Conservation (phyloP, 2,888 invertebrate genomes). For the Timema cristinae region DNA sequence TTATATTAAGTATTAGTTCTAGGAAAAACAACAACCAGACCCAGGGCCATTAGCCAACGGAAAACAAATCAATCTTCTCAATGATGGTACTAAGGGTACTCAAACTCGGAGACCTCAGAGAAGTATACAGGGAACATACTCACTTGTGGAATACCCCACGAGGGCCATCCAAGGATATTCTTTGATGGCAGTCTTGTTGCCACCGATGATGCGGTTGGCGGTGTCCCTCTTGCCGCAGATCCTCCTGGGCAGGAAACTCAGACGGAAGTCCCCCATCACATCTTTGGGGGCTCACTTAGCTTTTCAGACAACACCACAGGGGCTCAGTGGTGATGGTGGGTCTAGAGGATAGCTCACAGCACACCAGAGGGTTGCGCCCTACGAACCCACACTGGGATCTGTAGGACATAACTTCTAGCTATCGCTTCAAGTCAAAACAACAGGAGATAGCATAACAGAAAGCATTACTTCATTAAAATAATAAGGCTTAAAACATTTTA, state of each 20-base stretch:
- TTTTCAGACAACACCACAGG: not conserved
- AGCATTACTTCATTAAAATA: too few relatives aligned
- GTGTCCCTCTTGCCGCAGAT: slow-evolving; percentile 55
- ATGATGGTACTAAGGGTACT: not conserved
- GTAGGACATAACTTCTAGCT: not conserved
- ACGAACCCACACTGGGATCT: slow-evolving; percentile 24
- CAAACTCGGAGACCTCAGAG: not conserved
- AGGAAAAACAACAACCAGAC: not conserved
- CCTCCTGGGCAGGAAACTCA: slow-evolving; percentile 42
- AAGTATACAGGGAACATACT: not conserved
- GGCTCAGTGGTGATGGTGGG: not conserved
- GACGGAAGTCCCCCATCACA: slow-evolving; percentile 44
- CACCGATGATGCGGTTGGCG: slow-evolving; percentile 55
- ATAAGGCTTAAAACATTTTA: too few relatives aligned
- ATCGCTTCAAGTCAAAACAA: too few relatives aligned
- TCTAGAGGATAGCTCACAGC: slow-evolving; percentile 18
- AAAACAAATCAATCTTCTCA: not conserved
- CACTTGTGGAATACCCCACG: slow-evolving; percentile 52
- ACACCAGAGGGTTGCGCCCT: slow-evolving; percentile 27
- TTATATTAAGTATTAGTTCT: too few relatives aligned
- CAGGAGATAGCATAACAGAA: too few relatives aligned
- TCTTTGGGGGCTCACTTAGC: slow-evolving; percentile 38
- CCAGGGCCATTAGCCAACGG: not conserved
- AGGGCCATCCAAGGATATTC: slow-evolving; percentile 76
- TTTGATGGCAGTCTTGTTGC: slow-evolving; percentile 55